Evolutionary conservation across 1,140 invertebrate genomes (phyloP).

Genomic region (Hyphantria cunea): DNA sequence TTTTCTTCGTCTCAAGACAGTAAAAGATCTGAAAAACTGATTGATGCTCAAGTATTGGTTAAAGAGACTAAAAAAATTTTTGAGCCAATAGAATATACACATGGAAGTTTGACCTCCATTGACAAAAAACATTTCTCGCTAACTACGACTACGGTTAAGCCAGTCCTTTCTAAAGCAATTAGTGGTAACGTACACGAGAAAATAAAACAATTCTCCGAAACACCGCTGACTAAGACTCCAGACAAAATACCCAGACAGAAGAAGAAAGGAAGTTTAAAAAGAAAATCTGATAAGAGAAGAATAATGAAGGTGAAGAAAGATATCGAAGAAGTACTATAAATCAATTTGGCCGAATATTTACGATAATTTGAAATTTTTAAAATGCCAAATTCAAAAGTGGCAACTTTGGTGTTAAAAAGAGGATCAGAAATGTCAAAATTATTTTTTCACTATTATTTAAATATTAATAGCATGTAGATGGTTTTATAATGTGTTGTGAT

Average conservation of each 20-base stretch:
- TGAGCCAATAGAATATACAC: constrained; percentile 46
- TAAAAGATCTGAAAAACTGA: constrained; percentile 34
- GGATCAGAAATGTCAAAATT: background rate
- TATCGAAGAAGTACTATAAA: constrained; percentile 62
- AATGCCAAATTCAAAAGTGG: background rate
- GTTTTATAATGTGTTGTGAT: constrained; percentile 29
- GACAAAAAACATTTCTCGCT: constrained; percentile 43
- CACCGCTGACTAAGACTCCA: constrained; percentile 43
- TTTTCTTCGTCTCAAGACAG: constrained; percentile 56
- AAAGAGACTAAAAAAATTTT: constrained; percentile 63
- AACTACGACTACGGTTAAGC: constrained; percentile 36
- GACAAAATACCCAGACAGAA: constrained; percentile 49
- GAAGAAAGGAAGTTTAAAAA: constrained; percentile 57
- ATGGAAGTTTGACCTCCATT: constrained; percentile 41
- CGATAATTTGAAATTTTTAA: background rate
- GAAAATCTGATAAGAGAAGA: constrained; percentile 53
- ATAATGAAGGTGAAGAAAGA: constrained; percentile 70
- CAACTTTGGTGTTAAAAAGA: background rate
- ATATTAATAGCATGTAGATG: constrained; percentile 22
- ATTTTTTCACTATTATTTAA: background rate
- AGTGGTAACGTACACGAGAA: constrained; percentile 72
- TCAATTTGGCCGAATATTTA: background rate
- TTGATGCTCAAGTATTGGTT: constrained; percentile 40
- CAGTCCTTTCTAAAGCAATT: constrained; percentile 51
- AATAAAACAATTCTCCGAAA: constrained; percentile 73